A percentile compares a stretch with the other conserved stretches of the same genome.
phyloP scores from a whole-genome alignment of 2,888 invertebrate genomes.

The Hetaerina titia region DNA sequence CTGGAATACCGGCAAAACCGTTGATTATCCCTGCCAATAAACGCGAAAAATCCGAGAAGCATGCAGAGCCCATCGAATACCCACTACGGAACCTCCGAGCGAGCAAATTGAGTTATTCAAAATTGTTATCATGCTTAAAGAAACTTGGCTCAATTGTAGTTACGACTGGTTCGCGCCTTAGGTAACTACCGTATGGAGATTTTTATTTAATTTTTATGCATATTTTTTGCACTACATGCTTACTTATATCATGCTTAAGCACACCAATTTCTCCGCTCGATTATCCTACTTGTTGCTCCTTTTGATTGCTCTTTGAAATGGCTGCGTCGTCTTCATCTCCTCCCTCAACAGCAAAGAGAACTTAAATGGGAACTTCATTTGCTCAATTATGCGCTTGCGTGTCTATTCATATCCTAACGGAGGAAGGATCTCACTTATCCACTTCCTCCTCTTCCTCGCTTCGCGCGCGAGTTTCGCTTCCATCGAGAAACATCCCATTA shows the following conservation, averaged over 20 bases:
- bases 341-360: not conserved
- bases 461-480: not conserved
- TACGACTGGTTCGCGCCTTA: too few species aligned
- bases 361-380: not conserved
- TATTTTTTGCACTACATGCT: too few species aligned
- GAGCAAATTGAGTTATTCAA: too few species aligned
- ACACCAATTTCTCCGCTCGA: not conserved
- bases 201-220: too few species aligned
- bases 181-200: too few species aligned
- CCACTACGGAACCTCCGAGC: too few species aligned
- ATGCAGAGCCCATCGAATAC: too few species aligned
- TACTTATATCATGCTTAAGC: not conserved
- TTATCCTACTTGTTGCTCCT: not conserved
- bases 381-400: not conserved
- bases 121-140: too few species aligned
- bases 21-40: too few species aligned
- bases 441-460: not conserved
- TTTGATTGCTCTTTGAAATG: not conserved
- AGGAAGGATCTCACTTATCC: not conserved
- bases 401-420: not conserved
- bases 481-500: slow-evolving; percentile 13
- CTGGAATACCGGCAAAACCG: too few species aligned
- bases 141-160: too few species aligned
- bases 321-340: not conserved
- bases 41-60: too few species aligned